phyloP scores from a whole-genome alignment of 2,113 vertebrate species.

The Dromiciops gliroides region DNA sequence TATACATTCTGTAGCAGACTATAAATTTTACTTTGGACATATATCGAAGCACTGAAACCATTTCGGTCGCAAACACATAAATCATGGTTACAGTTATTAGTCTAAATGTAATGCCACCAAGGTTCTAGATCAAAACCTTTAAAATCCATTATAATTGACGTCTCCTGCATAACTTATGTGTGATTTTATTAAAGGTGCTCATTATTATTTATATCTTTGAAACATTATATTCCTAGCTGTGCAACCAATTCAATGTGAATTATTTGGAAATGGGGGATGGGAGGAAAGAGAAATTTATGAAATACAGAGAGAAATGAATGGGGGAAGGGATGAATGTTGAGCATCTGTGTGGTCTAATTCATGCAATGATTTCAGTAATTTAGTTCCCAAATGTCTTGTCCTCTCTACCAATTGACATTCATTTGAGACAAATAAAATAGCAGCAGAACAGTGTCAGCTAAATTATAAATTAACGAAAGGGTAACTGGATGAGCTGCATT shows the following conservation, averaged over 20 bases:
- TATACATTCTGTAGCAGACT: slow-evolving; percentile 89
- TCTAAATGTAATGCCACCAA: slow-evolving; percentile 86
- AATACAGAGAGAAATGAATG: slow-evolving; percentile 17
- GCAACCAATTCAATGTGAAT: slow-evolving; percentile 76
- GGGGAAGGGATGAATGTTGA: neutral
- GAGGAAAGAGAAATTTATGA: neutral
- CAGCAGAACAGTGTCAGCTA: neutral
- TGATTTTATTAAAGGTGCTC: slow-evolving; percentile 86
- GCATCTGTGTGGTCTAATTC: slow-evolving; percentile 47
- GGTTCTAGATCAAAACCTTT: slow-evolving; percentile 89
- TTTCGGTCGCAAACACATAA: slow-evolving; percentile 88
- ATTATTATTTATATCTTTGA: slow-evolving; percentile 87
- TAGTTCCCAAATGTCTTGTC: slow-evolving; percentile 61
- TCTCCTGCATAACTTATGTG: slow-evolving; percentile 84
- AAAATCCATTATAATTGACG: slow-evolving; percentile 87
- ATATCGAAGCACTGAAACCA: slow-evolving; percentile 85
- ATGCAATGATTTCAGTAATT: slow-evolving; percentile 48
- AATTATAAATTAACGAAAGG: slow-evolving; percentile 48
- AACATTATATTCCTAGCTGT: slow-evolving; percentile 75
- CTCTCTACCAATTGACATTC: slow-evolving; percentile 55
- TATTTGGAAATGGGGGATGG: slow-evolving; percentile 44
- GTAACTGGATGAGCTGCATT: neutral
- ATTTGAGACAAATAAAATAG: slow-evolving; percentile 62
- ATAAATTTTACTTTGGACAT: slow-evolving; percentile 89
- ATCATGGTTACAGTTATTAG: slow-evolving; percentile 89